Base-by-base conservation (phyloP, 2,888 invertebrate species). In the Glyphotaelius pellucidus region DNA sequence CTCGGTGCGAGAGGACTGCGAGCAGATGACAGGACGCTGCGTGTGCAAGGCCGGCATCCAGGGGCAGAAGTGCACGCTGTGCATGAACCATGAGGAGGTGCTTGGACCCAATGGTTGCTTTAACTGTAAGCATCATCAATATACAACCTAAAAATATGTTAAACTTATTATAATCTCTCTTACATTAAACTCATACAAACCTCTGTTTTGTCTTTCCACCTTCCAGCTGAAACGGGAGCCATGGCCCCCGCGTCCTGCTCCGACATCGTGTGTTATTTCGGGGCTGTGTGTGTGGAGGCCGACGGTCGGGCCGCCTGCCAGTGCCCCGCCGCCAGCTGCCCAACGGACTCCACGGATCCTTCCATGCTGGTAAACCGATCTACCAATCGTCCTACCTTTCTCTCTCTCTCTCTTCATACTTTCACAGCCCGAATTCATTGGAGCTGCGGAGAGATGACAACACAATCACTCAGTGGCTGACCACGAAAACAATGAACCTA, bases 1-100 rank as follows among this genome's bases (percentile, higher is more conserved):
- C 5, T 98, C 99, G 0, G 98, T 98, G 2, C 96, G 99, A 92
- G 98, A 98, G 94, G 99, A 99, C 95, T 99, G 99, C 95, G 98
- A 99, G 94, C 99, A 99, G 95, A 98, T 98, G 98, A 98, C 98
- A 0, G 99, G 99, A 14, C 96, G 98, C 86, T 99, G 99, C 94
- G 98, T 98, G 81, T 99, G 99, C 95, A 97, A 98, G 94, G 96
- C 97, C 9, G 98, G 98, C 15, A 98, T 98, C 42, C 97, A 97
- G 94, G 99, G 99, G 25, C 98, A 98, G 94, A 98, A 99, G 95
- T 99, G 99, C 95, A 98, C 98, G 9, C 96, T 97, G 80, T 98
- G 98, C 94, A 97, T 97, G 14, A 97, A 98, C 94, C 98, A 98
- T 94, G 97, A 97, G 94, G 97, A 98, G 94, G 96, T 98, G 93